Evolutionary conservation across 2,797 vertebrate species (phyloP).

Genomic region (Crenuchus spilurus): DNA sequence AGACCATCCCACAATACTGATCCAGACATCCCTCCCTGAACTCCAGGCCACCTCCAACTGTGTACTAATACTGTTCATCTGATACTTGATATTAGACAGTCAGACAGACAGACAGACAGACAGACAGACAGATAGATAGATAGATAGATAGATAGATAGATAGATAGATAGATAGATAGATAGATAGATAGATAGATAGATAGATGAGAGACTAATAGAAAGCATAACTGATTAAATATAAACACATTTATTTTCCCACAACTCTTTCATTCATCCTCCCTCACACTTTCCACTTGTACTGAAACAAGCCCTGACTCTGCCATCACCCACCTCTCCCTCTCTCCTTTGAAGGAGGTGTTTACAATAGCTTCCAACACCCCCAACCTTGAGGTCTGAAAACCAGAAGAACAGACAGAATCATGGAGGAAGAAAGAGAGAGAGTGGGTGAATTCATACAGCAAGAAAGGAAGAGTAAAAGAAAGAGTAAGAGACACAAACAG

Average conservation of each 20-base stretch:
- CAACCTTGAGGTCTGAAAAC: neutral
- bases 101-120: too few species aligned
- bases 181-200: neutral
- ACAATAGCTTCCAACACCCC: neutral
- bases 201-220: neutral
- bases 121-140: too few species aligned
- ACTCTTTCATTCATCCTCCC: neutral
- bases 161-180: neutral
- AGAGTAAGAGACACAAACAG: neutral
- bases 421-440: constrained; percentile 16
- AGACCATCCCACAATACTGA: too few species aligned
- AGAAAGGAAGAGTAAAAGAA: neutral
- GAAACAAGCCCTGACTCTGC: too few species aligned
- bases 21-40: too few species aligned
- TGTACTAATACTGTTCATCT: too few species aligned
- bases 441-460: neutral
- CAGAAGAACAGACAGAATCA: constrained; percentile 9
- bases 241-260: neutral
- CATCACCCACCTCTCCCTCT: neutral
- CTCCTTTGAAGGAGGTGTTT: constrained; percentile 14
- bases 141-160: neutral
- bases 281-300: too few species aligned
- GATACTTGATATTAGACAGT: too few species aligned
- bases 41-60: too few species aligned
- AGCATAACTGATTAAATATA: neutral